Conservation (phyloP, 1,140 invertebrate species). For the Pseudomyrmex cubaensis region DNA sequence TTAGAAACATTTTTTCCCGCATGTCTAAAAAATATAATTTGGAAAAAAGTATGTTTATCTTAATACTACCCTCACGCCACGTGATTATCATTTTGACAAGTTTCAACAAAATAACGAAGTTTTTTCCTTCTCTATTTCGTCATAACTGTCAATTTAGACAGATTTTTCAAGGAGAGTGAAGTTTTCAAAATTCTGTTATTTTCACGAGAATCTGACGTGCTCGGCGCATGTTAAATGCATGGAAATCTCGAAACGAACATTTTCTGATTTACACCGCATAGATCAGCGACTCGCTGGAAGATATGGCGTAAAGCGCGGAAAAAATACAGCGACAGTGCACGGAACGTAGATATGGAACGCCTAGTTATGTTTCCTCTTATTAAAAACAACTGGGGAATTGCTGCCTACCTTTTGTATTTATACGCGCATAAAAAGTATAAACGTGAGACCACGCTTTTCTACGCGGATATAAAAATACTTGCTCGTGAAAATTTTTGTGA, state of each 20-base stretch:
- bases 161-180: not conserved
- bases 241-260: conserved; percentile 29
- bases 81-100: too few relatives aligned
- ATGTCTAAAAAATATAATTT: too few relatives aligned
- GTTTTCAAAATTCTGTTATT: too few relatives aligned
- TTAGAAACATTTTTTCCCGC: too few relatives aligned
- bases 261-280: conserved; percentile 40
- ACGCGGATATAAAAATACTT: not conserved
- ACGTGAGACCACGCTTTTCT: not conserved
- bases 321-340: conserved; percentile 55
- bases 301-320: not conserved
- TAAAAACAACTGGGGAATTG: conserved; percentile 35
- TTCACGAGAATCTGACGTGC: conserved; percentile 31
- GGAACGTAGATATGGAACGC: conserved; percentile 47
- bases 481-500: not conserved
- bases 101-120: too few relatives aligned
- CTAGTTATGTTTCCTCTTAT: conserved; percentile 52
- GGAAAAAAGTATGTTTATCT: too few relatives aligned
- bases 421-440: not conserved
- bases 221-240: conserved; percentile 15
- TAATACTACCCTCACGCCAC: too few relatives aligned
- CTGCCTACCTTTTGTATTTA: not conserved
- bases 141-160: not conserved
- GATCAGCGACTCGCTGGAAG: conserved; percentile 4
- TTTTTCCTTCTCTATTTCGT: not conserved